Evolutionary conservation across 2,113 vertebrate species (phyloP).

Genomic region (Trematocara zebra): DNA sequence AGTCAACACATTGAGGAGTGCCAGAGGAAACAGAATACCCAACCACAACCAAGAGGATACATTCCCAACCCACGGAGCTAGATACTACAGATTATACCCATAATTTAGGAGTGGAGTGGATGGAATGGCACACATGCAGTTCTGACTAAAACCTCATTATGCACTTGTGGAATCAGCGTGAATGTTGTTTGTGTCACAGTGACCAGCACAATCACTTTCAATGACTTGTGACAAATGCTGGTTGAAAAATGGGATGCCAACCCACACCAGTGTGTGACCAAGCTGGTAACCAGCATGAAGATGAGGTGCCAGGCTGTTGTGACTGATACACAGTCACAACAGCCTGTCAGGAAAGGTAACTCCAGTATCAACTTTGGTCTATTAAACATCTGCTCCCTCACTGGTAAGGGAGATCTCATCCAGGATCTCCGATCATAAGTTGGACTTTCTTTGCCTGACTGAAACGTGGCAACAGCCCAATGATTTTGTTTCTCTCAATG

Average conservation of each 20-base stretch:
- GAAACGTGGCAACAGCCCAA: neutral
- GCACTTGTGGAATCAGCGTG: neutral
- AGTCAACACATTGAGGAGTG: neutral
- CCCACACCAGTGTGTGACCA: neutral
- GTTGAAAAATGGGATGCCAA: neutral
- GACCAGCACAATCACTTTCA: neutral
- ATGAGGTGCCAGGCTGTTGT: neutral
- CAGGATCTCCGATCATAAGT: neutral
- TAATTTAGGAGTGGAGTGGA: neutral
- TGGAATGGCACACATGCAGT: neutral
- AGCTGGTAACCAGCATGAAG: neutral
- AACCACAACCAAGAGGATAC: neutral
- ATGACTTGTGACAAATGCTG: neutral
- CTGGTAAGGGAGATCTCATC: neutral
- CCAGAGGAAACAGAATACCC: neutral
- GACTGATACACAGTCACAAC: neutral
- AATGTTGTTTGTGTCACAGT: neutral
- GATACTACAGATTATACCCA: neutral
- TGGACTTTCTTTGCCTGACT: neutral
- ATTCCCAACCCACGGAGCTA: neutral
- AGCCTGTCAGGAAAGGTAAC: neutral
- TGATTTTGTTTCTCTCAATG: neutral
- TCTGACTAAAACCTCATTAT: neutral
- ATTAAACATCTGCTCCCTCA: neutral
- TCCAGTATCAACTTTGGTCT: neutral